Conservation (phyloP, 2,113 vertebrate genomes). For the Aldabrachelys gigantea region DNA sequence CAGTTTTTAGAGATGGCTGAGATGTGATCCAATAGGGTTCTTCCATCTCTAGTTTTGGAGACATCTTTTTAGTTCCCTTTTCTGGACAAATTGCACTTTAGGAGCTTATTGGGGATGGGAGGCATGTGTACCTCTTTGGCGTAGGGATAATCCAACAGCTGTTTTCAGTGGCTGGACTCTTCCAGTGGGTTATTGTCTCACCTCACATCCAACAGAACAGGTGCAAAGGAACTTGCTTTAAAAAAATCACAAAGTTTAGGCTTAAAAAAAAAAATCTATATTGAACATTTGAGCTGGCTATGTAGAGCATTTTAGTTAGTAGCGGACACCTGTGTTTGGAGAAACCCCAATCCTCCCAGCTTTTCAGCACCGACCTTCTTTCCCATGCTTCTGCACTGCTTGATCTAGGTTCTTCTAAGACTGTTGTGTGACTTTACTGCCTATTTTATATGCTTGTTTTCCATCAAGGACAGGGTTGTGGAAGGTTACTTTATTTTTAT, state of each 20-base stretch:
- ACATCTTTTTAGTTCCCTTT: conserved; percentile 13
- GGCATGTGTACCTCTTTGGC: neutral
- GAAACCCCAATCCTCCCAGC: neutral
- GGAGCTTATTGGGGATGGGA: neutral
- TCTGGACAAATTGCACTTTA: conserved; percentile 72
- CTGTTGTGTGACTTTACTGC: neutral
- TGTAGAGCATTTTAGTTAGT: neutral
- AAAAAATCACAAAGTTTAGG: neutral
- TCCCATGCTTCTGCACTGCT: neutral
- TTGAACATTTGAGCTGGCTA: conserved; percentile 8
- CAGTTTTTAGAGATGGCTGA: neutral
- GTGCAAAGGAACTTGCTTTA: conserved; percentile 6
- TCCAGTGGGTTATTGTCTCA: neutral
- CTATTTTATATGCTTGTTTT: conserved; percentile 21
- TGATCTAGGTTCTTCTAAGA: neutral
- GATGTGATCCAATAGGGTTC: neutral
- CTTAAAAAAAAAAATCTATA: conserved; percentile 23
- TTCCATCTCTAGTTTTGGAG: conserved; percentile 39
- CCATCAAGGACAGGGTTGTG: neutral
- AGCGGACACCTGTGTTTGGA: neutral
- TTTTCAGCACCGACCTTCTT: conserved; percentile 32
- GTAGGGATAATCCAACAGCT: conserved; percentile 14
- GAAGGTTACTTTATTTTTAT: conserved; percentile 44
- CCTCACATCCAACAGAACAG: neutral
- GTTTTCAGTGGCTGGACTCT: conserved; percentile 32